A percentile compares a stretch with the other conserved stretches of the same genome.
phyloP scores from a whole-genome alignment of 2,113 vertebrate species.

The Oreochromis tanganicae region DNA sequence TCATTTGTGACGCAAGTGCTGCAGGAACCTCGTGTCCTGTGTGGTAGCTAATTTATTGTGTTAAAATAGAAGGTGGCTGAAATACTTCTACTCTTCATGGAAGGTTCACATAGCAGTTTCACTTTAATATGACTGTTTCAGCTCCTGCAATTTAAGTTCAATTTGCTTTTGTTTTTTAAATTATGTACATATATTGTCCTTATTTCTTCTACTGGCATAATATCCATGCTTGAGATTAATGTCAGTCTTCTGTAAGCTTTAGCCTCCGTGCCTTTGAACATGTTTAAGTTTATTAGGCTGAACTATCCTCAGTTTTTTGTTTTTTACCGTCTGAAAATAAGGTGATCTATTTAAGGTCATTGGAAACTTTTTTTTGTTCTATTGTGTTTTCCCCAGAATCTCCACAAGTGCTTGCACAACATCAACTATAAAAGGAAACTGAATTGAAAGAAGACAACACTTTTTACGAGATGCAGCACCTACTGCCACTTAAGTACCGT shows the following conservation, averaged over 20 bases:
- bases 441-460: neutral
- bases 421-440: neutral
- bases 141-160: neutral
- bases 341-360: neutral
- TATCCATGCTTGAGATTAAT: neutral
- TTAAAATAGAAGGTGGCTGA: neutral
- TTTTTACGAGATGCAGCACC: neutral
- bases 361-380: neutral
- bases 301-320: neutral
- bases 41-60: neutral
- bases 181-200: neutral
- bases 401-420: rapidly evolving
- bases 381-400: neutral
- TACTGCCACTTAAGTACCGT: neutral
- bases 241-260: neutral
- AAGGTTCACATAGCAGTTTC: neutral
- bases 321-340: neutral
- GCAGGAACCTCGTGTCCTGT: neutral
- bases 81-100: neutral
- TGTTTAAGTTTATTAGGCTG: neutral
- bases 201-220: neutral
- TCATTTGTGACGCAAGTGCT: neutral
- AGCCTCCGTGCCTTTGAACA: neutral
- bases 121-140: rapidly evolving
- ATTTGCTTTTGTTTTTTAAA: rapidly evolving